These are phyloP conservation scores for Leucophenga varia DNA, from an alignment of 1,140 invertebrate genomes.

Conservation along the genomic window DNA sequence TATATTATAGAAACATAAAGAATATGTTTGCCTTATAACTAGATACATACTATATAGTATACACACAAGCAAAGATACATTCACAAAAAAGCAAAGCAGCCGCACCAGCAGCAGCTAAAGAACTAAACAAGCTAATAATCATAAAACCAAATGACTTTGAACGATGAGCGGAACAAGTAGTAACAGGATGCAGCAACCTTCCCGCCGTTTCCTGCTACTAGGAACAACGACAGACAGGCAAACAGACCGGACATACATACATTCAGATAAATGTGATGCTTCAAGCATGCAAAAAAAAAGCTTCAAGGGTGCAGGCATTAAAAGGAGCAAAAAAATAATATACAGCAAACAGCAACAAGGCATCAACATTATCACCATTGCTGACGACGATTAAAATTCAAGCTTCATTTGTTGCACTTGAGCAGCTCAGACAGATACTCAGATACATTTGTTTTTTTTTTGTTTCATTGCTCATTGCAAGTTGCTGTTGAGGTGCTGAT, in stretches of 20 bases:
- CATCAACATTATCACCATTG: slow-evolving; percentile 44
- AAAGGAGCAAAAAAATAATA: slow-evolving; percentile 27
- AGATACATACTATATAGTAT: too few relatives aligned
- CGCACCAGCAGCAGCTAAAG: slow-evolving; percentile 21
- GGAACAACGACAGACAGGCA: slow-evolving; percentile 15
- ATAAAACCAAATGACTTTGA: slow-evolving; percentile 57
- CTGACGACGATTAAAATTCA: slow-evolving; percentile 48
- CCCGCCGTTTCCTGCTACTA: slow-evolving; percentile 22
- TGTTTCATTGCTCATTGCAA: too few relatives aligned
- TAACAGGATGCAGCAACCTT: slow-evolving; percentile 3
- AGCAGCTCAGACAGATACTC: not conserved
- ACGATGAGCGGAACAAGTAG: slow-evolving; percentile 27
- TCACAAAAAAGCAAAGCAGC: too few relatives aligned
- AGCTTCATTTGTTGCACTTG: slow-evolving; percentile 46
- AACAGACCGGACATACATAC: slow-evolving; percentile 10
- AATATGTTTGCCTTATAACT: slow-evolving; percentile 49
- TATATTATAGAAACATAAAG: slow-evolving; percentile 53
- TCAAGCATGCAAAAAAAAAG: not conserved
- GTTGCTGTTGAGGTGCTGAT: slow-evolving; percentile 5
- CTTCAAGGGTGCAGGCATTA: slow-evolving; percentile 7
- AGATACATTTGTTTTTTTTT: not conserved
- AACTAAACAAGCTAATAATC: slow-evolving; percentile 57
- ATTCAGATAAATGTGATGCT: too few relatives aligned
- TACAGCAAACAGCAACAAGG: not conserved
- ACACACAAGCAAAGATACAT: too few relatives aligned